Percentiles rank a stretch among this genome's conserved stretches.
Conservation (phyloP, 1,140 invertebrate species). For the Nasonia vitripennis region DNA sequence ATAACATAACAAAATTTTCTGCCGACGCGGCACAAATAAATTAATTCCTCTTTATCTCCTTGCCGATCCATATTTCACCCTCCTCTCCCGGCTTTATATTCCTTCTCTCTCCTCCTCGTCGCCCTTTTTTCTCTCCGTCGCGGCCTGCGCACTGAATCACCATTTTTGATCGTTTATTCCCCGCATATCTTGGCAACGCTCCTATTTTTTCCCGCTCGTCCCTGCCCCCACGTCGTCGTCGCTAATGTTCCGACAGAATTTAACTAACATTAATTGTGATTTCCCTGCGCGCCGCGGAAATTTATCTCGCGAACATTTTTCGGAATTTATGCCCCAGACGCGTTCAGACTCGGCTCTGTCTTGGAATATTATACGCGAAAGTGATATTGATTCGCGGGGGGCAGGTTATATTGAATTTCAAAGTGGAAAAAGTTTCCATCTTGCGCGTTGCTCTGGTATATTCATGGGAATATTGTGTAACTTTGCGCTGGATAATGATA, state of each 20-base stretch:
- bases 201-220: background rate
- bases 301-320: background rate
- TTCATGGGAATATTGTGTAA: background rate
- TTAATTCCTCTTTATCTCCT: background rate
- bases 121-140: background rate
- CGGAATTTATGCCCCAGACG: background rate
- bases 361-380: background rate
- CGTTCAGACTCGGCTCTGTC: background rate
- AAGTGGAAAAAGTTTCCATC: background rate
- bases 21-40: background rate
- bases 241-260: background rate
- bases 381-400: background rate
- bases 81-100: background rate
- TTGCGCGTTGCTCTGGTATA: background rate
- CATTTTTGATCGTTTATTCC: conserved; percentile 15
- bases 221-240: background rate
- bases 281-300: background rate
- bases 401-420: background rate
- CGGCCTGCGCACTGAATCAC: background rate
- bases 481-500: too few species aligned
- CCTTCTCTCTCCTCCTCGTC: background rate
- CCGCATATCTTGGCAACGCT: background rate
- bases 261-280: conserved; percentile 10
- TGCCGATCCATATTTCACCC: background rate
- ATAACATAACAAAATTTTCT: background rate